These are phyloP conservation scores for Dermatemys mawii DNA, from an alignment of 2,113 vertebrate species.

Conservation along the genomic window DNA sequence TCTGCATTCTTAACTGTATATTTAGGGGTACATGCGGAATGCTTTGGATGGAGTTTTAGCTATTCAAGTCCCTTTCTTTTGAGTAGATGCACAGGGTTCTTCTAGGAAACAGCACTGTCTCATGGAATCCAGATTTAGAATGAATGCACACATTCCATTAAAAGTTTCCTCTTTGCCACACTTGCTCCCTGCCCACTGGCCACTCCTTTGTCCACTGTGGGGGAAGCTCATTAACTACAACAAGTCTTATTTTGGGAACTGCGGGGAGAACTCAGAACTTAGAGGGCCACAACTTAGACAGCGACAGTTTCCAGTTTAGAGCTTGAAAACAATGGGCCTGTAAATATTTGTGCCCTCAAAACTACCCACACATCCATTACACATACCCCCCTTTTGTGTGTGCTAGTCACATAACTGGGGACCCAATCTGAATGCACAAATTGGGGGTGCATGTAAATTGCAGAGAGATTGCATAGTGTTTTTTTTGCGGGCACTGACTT, in stretches of 20 bases:
- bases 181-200: not conserved
- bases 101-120: not conserved
- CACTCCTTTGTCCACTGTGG: not conserved
- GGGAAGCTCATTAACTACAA: not conserved
- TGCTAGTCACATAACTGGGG: not conserved
- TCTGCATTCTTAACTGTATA: no score
- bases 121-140: not conserved
- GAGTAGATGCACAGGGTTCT: not conserved
- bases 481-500: not conserved
- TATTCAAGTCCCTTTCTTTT: not conserved
- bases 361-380: not conserved
- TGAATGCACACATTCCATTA: not conserved
- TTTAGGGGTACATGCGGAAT: no score
- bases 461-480: no score
- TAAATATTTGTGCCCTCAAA: not conserved
- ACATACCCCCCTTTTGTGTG: not conserved
- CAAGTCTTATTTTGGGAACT: no score
- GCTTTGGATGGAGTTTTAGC: no score
- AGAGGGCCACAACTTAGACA: not conserved
- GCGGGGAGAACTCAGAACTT: not conserved
- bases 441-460: no score
- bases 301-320: not conserved
- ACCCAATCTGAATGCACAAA: not conserved
- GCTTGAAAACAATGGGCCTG: not conserved
- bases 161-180: not conserved